A percentile compares a stretch with the other conserved stretches of the same genome.
Evolutionary conservation across 2,888 invertebrate species (phyloP).

Genomic region (Orgyia antiqua): DNA sequence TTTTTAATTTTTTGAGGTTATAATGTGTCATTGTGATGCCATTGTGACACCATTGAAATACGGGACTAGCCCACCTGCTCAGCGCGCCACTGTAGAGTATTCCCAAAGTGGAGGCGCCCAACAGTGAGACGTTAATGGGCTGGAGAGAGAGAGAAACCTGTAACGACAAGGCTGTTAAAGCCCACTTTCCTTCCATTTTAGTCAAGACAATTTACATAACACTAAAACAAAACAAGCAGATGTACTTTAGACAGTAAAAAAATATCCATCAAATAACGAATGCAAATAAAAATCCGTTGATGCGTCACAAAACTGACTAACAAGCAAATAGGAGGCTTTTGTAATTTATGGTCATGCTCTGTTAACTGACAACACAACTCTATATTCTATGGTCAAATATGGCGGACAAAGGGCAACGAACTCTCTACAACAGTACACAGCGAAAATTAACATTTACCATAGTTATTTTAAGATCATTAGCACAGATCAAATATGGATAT

Average conservation of each 20-base stretch:
- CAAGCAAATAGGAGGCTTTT: constrained; percentile 47
- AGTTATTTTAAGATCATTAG: constrained; percentile 41
- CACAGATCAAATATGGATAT: constrained; percentile 21
- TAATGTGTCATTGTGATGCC: too few relatives aligned
- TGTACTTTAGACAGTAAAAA: constrained; percentile 5
- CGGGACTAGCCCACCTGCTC: too few relatives aligned
- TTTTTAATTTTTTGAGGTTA: too few relatives aligned
- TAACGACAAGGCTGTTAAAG: too few relatives aligned
- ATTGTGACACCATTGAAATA: too few relatives aligned
- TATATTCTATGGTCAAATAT: constrained; percentile 55
- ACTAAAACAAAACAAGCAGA: not conserved
- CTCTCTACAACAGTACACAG: constrained; percentile 37
- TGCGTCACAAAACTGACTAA: constrained; percentile 44
- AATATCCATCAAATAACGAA: constrained; percentile 18
- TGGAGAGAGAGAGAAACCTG: too few relatives aligned
- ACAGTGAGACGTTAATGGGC: too few relatives aligned
- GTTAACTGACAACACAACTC: constrained; percentile 44
- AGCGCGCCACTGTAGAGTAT: too few relatives aligned
- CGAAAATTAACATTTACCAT: constrained; percentile 53
- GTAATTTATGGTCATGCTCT: constrained; percentile 58
- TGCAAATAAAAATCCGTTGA: constrained; percentile 44
- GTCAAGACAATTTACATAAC: constrained; percentile 4
- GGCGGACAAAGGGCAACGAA: constrained; percentile 48
- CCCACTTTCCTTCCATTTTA: too few relatives aligned
- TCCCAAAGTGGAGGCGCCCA: too few relatives aligned